Percentiles rank a stretch among this genome's conserved stretches.
These are phyloP conservation scores for Spatulosminthurus flaviceps DNA, from an alignment of 2,888 invertebrate species.

Conservation along the genomic window DNA sequence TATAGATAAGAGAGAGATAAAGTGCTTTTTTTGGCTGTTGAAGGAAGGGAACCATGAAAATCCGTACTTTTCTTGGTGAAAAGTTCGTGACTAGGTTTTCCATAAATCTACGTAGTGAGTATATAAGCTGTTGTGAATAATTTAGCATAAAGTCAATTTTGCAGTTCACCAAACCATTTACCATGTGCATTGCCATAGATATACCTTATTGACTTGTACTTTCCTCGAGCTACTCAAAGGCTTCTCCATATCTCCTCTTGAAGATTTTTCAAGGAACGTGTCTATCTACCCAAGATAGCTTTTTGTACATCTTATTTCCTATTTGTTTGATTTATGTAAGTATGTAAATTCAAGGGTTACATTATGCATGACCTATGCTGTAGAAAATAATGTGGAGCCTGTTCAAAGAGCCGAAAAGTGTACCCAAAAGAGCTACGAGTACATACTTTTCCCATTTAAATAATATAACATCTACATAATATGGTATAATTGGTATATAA, in stretches of 20 bases:
- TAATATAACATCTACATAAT: too few relatives aligned
- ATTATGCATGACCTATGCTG: too few relatives aligned
- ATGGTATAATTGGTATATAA: too few relatives aligned
- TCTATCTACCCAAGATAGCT: neutral
- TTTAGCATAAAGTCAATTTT: conserved; percentile 64
- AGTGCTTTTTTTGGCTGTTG: neutral
- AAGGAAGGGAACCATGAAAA: conserved; percentile 25
- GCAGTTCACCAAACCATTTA: conserved; percentile 64
- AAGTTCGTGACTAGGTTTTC: conserved; percentile 56
- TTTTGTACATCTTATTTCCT: neutral
- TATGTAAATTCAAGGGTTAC: too few relatives aligned
- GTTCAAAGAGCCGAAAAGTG: too few relatives aligned
- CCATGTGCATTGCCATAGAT: conserved; percentile 56
- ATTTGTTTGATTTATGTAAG: too few relatives aligned
- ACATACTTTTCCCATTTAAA: too few relatives aligned
- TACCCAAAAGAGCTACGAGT: too few relatives aligned
- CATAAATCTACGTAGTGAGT: conserved; percentile 57
- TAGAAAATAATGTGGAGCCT: too few relatives aligned
- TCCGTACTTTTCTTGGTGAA: conserved; percentile 44
- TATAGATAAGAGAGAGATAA: neutral
- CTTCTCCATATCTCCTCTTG: conserved; percentile 18
- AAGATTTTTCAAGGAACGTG: neutral
- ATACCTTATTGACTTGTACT: conserved; percentile 55
- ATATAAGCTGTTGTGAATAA: conserved; percentile 61
- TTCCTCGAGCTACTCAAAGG: too few relatives aligned